Base-by-base conservation (phyloP, 1,140 invertebrate species). In the Drosophila ogumai region DNA sequence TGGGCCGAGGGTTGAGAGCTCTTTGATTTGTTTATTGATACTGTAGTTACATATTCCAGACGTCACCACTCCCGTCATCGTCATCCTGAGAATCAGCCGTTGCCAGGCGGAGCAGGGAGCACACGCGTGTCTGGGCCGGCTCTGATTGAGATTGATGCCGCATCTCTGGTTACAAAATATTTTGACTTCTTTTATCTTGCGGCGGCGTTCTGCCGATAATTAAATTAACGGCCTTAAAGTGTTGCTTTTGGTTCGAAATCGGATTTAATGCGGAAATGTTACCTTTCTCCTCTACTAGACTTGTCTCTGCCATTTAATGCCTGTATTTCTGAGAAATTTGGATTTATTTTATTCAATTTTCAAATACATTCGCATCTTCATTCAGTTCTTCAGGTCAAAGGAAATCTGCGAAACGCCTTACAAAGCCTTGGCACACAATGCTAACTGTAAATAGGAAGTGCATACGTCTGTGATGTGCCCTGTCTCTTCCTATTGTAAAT, bases 121-220 rank as follows among this genome's bases (percentile, higher is more conserved):
- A 72, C 81, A 90, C 84, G 88, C 81, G 84, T 88, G 85, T 85
- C 84, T 73, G 75, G 63, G 50, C 55, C 71, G 82, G 34, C 57
- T 73, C 52, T 75, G 73, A 75, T 56, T 69, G 74, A 77, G 73
- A 82, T 88, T 88, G 77, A 81, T 76, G 56, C 67, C 64, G 57
- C 49, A 40, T 90, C 82, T 88, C 86, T 49, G 77, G 74, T 88
- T 88, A 85, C 84, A 90, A 71, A 88, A 88, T 88, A 85, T 88
- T 88, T 88, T 90, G 84, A 88, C 84, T 88, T 86, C 66, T 79
- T 81, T 90, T 90, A 90, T 90, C 77, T 75, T 67, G 81, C 41
- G 68, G 52, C 64, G 60, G 47, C 43, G 61, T 69, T 57, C 50
- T 73, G 46, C 43, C 61, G 54, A 81, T 90, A 78, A 84, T 90